Percentiles rank a stretch among this genome's conserved stretches.
Evolutionary conservation across 2,797 vertebrate genomes (phyloP).

Genomic region (Rhinophrynus dorsalis): DNA sequence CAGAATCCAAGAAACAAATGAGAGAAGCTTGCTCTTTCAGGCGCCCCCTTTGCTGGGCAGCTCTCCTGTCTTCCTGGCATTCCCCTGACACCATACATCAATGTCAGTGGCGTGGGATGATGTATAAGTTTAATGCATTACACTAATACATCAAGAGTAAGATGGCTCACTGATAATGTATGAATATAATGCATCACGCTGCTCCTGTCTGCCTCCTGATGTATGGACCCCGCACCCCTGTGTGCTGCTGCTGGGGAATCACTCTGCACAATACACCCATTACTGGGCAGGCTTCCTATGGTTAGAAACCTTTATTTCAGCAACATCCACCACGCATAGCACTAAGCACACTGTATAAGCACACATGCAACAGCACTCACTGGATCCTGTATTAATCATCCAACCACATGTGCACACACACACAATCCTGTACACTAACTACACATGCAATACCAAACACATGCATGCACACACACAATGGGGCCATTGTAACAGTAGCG

Average conservation of each 20-base stretch:
- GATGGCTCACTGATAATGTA: slow-evolving; percentile 42
- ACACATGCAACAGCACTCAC: background rate
- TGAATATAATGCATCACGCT: slow-evolving; percentile 42
- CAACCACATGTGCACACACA: no score
- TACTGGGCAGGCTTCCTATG: background rate
- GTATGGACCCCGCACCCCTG: slow-evolving; percentile 2
- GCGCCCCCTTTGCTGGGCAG: background rate
- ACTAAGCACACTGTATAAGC: background rate
- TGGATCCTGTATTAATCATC: slow-evolving; percentile 1
- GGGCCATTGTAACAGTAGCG: no score
- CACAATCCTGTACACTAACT: no score
- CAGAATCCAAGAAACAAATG: slow-evolving; percentile 6
- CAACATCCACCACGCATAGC: background rate
- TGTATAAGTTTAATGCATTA: slow-evolving; percentile 43
- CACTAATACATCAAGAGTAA: slow-evolving; percentile 39
- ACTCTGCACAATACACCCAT: background rate
- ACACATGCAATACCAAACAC: no score
- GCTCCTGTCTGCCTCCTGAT: slow-evolving; percentile 26
- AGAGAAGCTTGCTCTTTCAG: background rate
- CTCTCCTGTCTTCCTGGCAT: slow-evolving; percentile 17
- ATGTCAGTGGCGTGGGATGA: slow-evolving; percentile 38
- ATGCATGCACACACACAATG: no score
- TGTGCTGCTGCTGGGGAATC: background rate
- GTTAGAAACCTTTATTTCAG: background rate
- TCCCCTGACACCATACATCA: slow-evolving; percentile 27